A percentile compares a stretch with the other conserved stretches of the same genome.
Evolutionary conservation across 2,797 vertebrate genomes (phyloP).

Genomic region (Miichthys miiuy): DNA sequence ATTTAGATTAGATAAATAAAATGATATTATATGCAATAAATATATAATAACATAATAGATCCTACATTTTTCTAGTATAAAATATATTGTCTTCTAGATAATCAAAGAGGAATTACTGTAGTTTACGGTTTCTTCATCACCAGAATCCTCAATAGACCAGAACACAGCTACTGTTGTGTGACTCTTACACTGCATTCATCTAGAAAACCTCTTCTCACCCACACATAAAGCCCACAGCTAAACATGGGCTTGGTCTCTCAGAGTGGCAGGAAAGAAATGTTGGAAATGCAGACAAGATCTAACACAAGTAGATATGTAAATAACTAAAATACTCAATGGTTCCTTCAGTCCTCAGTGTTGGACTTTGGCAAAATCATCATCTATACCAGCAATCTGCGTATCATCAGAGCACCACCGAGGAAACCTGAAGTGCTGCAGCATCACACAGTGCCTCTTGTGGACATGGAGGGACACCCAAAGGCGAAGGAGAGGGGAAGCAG

Average conservation of each 20-base stretch:
- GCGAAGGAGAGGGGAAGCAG: slow-evolving; percentile 68
- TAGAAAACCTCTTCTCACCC: slow-evolving; percentile 33
- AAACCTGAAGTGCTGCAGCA: slow-evolving; percentile 83
- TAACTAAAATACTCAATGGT: background rate
- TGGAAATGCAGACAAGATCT: background rate
- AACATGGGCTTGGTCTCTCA: background rate
- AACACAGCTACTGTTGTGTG: slow-evolving; percentile 14
- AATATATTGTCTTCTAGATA: background rate
- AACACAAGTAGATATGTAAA: background rate
- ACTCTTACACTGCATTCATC: slow-evolving; percentile 24
- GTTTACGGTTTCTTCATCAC: background rate
- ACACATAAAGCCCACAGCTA: slow-evolving; percentile 26
- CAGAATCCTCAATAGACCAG: slow-evolving; percentile 17
- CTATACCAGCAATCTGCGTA: slow-evolving; percentile 97
- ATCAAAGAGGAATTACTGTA: background rate
- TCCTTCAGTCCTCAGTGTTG: slow-evolving; percentile 85
- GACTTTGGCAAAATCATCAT: slow-evolving; percentile 99
- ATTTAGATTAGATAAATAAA: background rate
- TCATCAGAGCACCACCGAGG: slow-evolving; percentile 90
- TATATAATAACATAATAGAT: background rate
- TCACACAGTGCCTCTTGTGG: slow-evolving; percentile 44
- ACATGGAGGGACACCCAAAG: slow-evolving; percentile 79
- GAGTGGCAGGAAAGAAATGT: background rate
- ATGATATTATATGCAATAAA: background rate
- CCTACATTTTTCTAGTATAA: background rate